Percentiles rank a stretch among this genome's conserved stretches.
Conservation (phyloP, 1,140 invertebrate species). For the Zaprionus ornatus region DNA sequence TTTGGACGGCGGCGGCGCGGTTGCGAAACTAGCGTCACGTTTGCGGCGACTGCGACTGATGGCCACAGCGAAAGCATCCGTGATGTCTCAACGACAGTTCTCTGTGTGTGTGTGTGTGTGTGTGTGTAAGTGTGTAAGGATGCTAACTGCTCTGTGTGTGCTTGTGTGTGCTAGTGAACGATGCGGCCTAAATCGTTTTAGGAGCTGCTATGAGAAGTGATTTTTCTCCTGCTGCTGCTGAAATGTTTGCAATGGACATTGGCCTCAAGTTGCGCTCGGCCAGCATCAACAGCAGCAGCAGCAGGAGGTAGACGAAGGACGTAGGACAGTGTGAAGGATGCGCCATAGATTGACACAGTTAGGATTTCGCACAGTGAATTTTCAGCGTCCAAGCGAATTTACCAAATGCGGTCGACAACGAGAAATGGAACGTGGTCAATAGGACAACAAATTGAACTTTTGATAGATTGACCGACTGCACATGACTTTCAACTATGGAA, state of each 20-base stretch:
- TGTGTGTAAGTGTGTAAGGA: neutral
- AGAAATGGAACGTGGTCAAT: slow-evolving; percentile 18
- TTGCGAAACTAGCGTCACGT: slow-evolving; percentile 35
- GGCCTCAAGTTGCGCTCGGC: slow-evolving; percentile 21
- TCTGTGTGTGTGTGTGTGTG: neutral
- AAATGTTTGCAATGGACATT: slow-evolving; percentile 48
- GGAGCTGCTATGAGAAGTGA: slow-evolving; percentile 37
- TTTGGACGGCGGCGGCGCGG: slow-evolving; percentile 11
- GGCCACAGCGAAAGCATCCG: slow-evolving; percentile 16
- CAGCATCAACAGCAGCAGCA: neutral
- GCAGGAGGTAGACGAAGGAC: neutral
- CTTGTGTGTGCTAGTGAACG: slow-evolving; percentile 12
- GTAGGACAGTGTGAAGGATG: slow-evolving; percentile 24
- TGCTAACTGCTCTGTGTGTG: slow-evolving; percentile 13
- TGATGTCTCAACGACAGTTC: slow-evolving; percentile 4
- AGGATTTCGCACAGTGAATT: neutral
- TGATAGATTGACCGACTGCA: neutral
- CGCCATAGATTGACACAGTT: slow-evolving; percentile 45
- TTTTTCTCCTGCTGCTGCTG: slow-evolving; percentile 20
- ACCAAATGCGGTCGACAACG: slow-evolving; percentile 1
- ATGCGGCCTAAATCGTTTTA: slow-evolving; percentile 48
- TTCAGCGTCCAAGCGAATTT: neutral
- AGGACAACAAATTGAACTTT: neutral
- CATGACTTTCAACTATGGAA: neutral
- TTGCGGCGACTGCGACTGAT: slow-evolving; percentile 24